Base-by-base conservation (phyloP, 1,140 invertebrate genomes). In the Scylla paramamosain region DNA sequence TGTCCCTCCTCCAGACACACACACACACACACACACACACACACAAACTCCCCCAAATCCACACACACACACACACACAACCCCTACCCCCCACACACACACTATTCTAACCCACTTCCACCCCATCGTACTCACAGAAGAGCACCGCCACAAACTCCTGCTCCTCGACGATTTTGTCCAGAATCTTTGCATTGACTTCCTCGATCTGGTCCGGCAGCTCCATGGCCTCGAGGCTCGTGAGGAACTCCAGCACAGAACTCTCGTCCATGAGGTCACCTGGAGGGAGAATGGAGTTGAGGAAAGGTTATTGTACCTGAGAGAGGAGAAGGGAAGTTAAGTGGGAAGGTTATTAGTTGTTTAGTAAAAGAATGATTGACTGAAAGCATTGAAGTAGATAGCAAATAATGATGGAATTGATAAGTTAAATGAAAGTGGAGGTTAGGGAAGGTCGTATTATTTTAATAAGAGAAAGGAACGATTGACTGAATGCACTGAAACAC, bases 201-300 rank as follows among this genome's bases (percentile, higher is more conserved):
- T 99, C 99, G 96, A 99, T 99, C 97, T 98, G 97, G 97, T 99
- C 99, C n/a, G 99, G 99, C 96, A 99, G 97, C 97, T 99, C 99
- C 98, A 99, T 99, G 95, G 99, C 98, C 97, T 99, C 98, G 96
- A 99, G 97, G 97, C 98, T 99, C 91, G 98, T 99, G 91, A 99
- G 97, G 97, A 99, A 99, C 97, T 99, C 98, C 96, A 99, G 97
- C 94, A 99, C 98, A 97, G 98, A 96, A 88, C 98, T 98, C 97
- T 99, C 99, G 97, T 99, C 98, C 98, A 99, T 99, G 97, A 99
- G 97, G 97, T 99, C 99, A 97, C 99, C 98, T 98, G 96, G 39
- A 28, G 32, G 59, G 84, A 8, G 29, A 16, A 28, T 1, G 67
- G 45, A 83, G 20, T 46, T 14, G 14, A 28, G 8, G 28, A 0